These are phyloP conservation scores for Cervus canadensis DNA, from an alignment of 2,113 vertebrate genomes.

Conservation along the genomic window DNA sequence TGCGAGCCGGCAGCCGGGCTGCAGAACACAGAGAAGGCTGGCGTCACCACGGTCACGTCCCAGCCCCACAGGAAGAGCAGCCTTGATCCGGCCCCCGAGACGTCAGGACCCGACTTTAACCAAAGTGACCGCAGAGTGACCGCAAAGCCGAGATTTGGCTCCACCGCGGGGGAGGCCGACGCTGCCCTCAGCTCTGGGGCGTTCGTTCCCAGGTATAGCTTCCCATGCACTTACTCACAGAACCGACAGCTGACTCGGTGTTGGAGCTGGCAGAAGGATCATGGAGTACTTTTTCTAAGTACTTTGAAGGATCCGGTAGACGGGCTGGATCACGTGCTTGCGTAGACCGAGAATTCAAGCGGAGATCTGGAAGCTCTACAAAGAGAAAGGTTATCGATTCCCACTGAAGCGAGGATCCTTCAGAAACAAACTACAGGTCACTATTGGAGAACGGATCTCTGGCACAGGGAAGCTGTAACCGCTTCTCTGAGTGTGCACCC, in stretches of 20 bases:
- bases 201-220: fast-evolving
- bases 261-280: not conserved
- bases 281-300: not conserved
- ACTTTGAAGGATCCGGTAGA: not conserved
- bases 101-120: not conserved
- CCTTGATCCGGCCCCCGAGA: not conserved
- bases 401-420: not conserved
- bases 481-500: not conserved
- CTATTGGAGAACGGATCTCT: not conserved
- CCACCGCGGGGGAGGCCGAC: not conserved
- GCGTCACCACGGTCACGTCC: not conserved
- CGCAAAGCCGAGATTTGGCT: not conserved
- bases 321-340: not conserved
- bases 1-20: not conserved
- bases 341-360: not conserved
- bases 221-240: not conserved
- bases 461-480: not conserved
- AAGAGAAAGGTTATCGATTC: not conserved
- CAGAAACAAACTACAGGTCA: not conserved
- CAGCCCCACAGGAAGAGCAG: not conserved
- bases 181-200: not conserved
- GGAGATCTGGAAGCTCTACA: not conserved
- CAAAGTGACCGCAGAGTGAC: not conserved
- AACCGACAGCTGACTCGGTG: not conserved
- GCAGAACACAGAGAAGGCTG: not conserved